These are phyloP conservation scores for Serilophus lunatus DNA, from an alignment of 2,113 vertebrate species.

Conservation along the genomic window DNA sequence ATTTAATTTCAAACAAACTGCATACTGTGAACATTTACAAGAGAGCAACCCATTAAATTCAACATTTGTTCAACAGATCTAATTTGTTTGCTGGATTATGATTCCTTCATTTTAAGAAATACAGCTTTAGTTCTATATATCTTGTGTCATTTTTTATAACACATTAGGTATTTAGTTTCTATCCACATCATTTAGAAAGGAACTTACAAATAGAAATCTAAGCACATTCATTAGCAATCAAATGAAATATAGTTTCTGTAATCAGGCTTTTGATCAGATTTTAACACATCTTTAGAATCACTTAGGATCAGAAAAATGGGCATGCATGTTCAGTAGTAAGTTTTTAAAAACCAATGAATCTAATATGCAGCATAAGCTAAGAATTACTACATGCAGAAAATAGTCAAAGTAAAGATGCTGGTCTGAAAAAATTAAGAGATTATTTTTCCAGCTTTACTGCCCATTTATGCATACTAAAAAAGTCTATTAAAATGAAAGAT, in stretches of 20 bases:
- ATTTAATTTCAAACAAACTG: slow-evolving; percentile 12
- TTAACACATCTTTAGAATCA: not conserved
- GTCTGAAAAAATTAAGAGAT: not conserved
- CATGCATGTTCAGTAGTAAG: not conserved
- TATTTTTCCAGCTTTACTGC: not conserved
- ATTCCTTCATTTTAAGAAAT: not conserved
- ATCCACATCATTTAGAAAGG: not conserved
- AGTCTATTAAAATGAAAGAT: not conserved
- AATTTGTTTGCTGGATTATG: not conserved
- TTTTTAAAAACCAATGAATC: not conserved
- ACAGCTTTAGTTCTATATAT: not conserved
- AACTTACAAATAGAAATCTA: not conserved
- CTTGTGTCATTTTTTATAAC: not conserved
- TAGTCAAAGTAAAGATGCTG: not conserved
- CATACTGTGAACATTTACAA: not conserved
- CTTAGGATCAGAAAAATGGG: not conserved
- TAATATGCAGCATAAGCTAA: not conserved
- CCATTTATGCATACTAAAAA: not conserved
- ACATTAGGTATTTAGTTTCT: not conserved
- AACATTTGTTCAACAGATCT: not conserved
- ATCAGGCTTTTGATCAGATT: not conserved
- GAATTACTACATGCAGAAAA: not conserved
- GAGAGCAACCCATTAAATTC: not conserved
- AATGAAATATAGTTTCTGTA: not conserved
- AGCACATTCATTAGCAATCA: not conserved